Conservation (phyloP, 2,888 invertebrate species). For the Dasypolia templi region DNA sequence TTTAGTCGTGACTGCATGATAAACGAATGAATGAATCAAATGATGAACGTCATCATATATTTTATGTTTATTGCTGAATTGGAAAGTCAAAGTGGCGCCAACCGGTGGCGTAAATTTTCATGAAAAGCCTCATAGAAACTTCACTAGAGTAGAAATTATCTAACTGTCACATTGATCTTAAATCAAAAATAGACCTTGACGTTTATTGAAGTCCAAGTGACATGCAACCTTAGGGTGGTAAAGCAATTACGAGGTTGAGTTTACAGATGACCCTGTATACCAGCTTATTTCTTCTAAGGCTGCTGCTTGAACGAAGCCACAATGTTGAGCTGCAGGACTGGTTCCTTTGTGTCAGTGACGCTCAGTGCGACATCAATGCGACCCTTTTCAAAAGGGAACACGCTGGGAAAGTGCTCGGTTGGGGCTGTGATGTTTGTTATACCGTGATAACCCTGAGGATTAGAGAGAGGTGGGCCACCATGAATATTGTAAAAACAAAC, state of each 20-base stretch:
- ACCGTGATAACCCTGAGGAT: slow-evolving; percentile 35
- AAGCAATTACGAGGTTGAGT: background rate
- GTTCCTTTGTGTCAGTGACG: slow-evolving; percentile 22
- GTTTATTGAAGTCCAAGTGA: background rate
- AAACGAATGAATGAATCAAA: background rate
- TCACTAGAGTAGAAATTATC: background rate
- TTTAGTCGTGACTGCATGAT: background rate
- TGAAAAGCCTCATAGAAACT: background rate
- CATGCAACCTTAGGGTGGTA: background rate
- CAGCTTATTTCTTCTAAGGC: background rate
- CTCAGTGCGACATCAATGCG: slow-evolving; percentile 4
- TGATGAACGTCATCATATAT: background rate
- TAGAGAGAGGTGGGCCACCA: background rate
- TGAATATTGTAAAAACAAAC: background rate
- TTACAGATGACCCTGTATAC: background rate
- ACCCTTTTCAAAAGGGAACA: slow-evolving; percentile 47
- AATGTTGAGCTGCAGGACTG: background rate
- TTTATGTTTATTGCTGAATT: background rate
- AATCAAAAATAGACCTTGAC: background rate
- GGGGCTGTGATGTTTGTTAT: slow-evolving; percentile 34
- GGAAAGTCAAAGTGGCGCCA: background rate
- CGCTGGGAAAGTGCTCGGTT: slow-evolving; percentile 45
- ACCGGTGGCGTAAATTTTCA: background rate
- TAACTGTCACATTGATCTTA: background rate
- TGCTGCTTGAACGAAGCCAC: slow-evolving; percentile 41